phyloP scores from a whole-genome alignment of 1,140 invertebrate species.

The Rhynchophorus ferrugineus region DNA sequence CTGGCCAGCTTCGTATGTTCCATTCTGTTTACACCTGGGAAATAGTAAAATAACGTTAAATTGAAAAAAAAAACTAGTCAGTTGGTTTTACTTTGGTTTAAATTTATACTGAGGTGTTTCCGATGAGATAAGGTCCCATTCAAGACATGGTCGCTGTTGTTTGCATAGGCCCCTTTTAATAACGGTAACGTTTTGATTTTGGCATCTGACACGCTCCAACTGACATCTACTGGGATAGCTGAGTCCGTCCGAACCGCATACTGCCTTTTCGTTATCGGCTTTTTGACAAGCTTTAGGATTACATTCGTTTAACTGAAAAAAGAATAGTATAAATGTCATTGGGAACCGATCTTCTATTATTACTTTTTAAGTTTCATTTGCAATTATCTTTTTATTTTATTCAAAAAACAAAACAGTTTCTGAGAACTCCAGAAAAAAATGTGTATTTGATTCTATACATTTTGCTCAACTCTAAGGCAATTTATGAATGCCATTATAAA shows the following conservation, averaged over 20 bases:
- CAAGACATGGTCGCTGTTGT: constrained; percentile 28
- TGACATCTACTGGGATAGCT: constrained; percentile 74
- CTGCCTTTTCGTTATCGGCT: constrained; percentile 42
- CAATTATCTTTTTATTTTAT: too few relatives aligned
- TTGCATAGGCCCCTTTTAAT: constrained; percentile 64
- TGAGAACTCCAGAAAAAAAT: too few relatives aligned
- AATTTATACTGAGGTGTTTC: constrained; percentile 16
- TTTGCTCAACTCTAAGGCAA: too few relatives aligned
- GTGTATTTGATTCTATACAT: too few relatives aligned
- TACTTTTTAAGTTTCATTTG: too few relatives aligned
- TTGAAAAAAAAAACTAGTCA: constrained; percentile 1
- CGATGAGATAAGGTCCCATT: constrained; percentile 21
- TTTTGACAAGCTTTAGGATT: constrained; percentile 34
- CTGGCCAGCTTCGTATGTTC: constrained; percentile 74
- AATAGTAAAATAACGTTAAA: constrained; percentile 2
- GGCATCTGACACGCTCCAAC: constrained; percentile 63
- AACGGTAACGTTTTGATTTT: constrained; percentile 55
- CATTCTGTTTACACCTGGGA: constrained; percentile 72
- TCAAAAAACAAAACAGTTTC: too few relatives aligned
- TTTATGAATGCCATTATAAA: too few relatives aligned
- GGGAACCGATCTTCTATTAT: too few relatives aligned
- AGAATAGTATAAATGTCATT: too few relatives aligned
- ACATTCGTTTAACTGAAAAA: constrained; percentile 22
- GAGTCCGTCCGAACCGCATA: constrained; percentile 73
- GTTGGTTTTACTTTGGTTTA: constrained; percentile 11